phyloP scores from a whole-genome alignment of 2,888 invertebrate genomes.

The Lasioglossum vierecki region DNA sequence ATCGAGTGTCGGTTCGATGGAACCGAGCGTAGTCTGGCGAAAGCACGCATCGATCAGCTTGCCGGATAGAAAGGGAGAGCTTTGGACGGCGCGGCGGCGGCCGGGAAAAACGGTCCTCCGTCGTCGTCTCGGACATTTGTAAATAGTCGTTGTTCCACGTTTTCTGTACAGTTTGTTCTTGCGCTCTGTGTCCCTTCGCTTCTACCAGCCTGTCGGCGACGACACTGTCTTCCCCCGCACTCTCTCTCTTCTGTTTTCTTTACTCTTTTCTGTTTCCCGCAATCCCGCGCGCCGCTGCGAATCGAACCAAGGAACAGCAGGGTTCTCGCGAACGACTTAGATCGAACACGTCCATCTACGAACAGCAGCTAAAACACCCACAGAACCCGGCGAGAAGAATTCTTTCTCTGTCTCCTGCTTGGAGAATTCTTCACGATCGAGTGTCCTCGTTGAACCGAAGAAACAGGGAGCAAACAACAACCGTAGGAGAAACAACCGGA shows the following conservation, averaged over 20 bases:
- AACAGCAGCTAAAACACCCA: not conserved
- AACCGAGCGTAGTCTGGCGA: not conserved
- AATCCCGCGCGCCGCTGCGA: not conserved
- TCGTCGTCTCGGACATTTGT: slow-evolving; percentile 19
- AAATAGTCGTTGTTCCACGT: slow-evolving; percentile 27
- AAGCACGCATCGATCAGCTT: not conserved
- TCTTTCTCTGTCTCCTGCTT: not conserved
- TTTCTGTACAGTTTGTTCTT: slow-evolving; percentile 32
- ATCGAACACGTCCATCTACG: not conserved
- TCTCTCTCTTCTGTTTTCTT: not conserved
- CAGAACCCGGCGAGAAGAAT: not conserved
- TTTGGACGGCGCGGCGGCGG: not conserved
- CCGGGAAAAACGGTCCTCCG: slow-evolving; percentile 5
- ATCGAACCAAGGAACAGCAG: not conserved
- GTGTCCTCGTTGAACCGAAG: not conserved
- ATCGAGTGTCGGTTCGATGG: not conserved
- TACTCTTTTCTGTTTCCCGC: not conserved
- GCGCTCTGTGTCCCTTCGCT: slow-evolving; percentile 44
- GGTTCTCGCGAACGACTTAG: not conserved
- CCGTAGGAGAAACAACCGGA: not conserved
- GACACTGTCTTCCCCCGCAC: slow-evolving; percentile 23
- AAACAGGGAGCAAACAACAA: slow-evolving; percentile 1
- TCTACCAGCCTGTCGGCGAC: slow-evolving; percentile 37
- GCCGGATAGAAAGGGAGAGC: slow-evolving; percentile 20
- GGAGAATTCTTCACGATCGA: not conserved